A percentile compares a stretch with the other conserved stretches of the same genome.
Evolutionary conservation across 1,140 invertebrate genomes (phyloP).

Genomic region (Diorhabda carinulata): DNA sequence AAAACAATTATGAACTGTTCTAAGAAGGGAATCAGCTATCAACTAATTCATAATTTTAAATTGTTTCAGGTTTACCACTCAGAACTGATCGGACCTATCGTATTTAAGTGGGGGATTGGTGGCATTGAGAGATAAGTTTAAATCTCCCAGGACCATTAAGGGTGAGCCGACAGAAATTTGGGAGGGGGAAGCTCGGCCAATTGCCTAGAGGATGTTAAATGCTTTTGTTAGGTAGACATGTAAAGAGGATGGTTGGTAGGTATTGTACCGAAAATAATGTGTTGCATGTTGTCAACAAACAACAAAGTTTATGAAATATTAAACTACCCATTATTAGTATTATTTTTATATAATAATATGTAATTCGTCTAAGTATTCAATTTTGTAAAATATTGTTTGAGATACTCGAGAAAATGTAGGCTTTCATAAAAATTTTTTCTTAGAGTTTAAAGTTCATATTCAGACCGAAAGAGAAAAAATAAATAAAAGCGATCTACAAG

Average conservation of each 20-base stretch:
- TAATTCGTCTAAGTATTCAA: too few relatives aligned
- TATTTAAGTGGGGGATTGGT: conserved; percentile 28
- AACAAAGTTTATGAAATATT: too few relatives aligned
- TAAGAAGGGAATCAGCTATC: conserved; percentile 28
- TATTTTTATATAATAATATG: too few relatives aligned
- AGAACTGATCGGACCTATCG: conserved; percentile 6
- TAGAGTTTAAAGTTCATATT: too few relatives aligned
- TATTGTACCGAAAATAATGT: neutral
- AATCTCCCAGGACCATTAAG: conserved; percentile 30
- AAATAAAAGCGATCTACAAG: too few relatives aligned
- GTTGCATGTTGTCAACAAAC: too few relatives aligned
- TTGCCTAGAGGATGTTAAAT: conserved; percentile 30
- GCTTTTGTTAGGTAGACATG: conserved; percentile 31
- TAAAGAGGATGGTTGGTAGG: neutral
- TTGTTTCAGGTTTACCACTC: conserved; percentile 37
- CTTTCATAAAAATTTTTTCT: too few relatives aligned
- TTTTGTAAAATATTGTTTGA: too few relatives aligned
- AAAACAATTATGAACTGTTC: conserved; percentile 23
- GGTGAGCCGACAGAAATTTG: conserved; percentile 25
- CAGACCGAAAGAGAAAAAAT: too few relatives aligned
- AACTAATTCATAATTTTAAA: conserved; percentile 36
- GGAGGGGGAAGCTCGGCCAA: conserved; percentile 31
- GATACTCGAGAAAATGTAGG: too few relatives aligned
- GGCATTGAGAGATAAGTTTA: conserved; percentile 31
- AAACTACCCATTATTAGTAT: too few relatives aligned